Conservation (phyloP, 2,797 vertebrate genomes). For the Sphenopsis melanotis region DNA sequence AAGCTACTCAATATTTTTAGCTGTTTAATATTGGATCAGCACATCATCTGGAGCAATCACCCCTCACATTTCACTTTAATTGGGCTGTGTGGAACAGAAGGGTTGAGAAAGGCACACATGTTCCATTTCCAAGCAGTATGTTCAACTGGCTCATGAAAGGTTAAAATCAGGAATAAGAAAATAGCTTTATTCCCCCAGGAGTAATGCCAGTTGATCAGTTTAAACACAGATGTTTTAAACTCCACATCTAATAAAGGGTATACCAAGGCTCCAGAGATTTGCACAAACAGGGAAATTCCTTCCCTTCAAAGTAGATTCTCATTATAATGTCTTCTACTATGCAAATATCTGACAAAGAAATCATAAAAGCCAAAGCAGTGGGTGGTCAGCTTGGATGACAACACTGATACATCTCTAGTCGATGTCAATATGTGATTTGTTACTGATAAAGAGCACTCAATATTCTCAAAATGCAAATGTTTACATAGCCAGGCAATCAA, state of each 20-base stretch:
- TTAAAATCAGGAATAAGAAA: conserved; percentile 48
- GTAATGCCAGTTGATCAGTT: conserved; percentile 16
- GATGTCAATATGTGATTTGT: background rate
- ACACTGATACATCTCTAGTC: background rate
- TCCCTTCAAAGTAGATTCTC: background rate
- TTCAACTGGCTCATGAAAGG: conserved; percentile 18
- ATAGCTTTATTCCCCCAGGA: conserved; percentile 14
- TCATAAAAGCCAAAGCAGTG: background rate
- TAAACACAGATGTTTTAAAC: conserved; percentile 44
- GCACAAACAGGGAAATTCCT: background rate
- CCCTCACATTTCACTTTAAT: conserved; percentile 34
- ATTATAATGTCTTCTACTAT: background rate
- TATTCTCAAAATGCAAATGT: conserved; percentile 13
- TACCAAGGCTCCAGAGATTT: background rate
- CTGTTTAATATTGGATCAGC: conserved; percentile 49
- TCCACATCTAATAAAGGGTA: conserved; percentile 8
- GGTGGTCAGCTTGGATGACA: background rate
- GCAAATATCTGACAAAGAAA: conserved; percentile 17
- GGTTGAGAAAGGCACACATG: background rate
- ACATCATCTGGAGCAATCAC: conserved; percentile 23
- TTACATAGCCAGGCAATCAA: background rate
- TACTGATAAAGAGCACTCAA: conserved; percentile 2
- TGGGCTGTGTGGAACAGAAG: conserved; percentile 43
- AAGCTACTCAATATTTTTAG: conserved; percentile 46
- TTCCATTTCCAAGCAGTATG: background rate